Conservation (phyloP, 2,797 vertebrate species). For the Champsocephalus gunnari region DNA sequence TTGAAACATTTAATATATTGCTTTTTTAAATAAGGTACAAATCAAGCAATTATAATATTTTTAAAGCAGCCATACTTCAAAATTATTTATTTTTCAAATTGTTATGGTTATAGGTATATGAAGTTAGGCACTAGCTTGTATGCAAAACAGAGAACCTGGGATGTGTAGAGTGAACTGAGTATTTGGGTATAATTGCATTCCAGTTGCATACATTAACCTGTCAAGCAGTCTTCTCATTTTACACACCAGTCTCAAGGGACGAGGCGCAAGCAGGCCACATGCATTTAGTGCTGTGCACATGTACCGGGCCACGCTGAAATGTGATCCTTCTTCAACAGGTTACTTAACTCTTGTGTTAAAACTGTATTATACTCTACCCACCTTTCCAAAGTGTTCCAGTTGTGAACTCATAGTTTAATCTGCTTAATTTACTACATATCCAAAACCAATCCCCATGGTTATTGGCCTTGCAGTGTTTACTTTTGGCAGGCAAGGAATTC, state of each 20-base stretch:
- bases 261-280: conserved; percentile 68
- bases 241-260: conserved; percentile 75
- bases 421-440: conserved; percentile 24
- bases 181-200: conserved; percentile 84
- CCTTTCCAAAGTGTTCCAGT: conserved; percentile 31
- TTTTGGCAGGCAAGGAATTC: conserved; percentile 61
- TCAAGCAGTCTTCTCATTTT: conserved; percentile 82
- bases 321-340: conserved; percentile 58
- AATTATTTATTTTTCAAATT: neutral
- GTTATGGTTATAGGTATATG: conserved; percentile 3
- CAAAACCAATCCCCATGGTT: conserved; percentile 40
- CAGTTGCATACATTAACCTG: conserved; percentile 87
- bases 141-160: conserved; percentile 50
- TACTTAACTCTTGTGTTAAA: conserved; percentile 61
- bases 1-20: neutral
- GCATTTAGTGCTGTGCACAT: conserved; percentile 74
- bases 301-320: conserved; percentile 63
- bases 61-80: too few species aligned
- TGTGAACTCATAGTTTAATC: conserved; percentile 25
- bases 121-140: conserved; percentile 25
- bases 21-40: neutral
- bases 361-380: conserved; percentile 26
- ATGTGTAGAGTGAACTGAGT: conserved; percentile 60
- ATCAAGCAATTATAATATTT: neutral
- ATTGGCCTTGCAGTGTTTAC: conserved; percentile 57